Conservation (phyloP, 2,113 vertebrate genomes). For the Gopherus flavomarginatus region DNA sequence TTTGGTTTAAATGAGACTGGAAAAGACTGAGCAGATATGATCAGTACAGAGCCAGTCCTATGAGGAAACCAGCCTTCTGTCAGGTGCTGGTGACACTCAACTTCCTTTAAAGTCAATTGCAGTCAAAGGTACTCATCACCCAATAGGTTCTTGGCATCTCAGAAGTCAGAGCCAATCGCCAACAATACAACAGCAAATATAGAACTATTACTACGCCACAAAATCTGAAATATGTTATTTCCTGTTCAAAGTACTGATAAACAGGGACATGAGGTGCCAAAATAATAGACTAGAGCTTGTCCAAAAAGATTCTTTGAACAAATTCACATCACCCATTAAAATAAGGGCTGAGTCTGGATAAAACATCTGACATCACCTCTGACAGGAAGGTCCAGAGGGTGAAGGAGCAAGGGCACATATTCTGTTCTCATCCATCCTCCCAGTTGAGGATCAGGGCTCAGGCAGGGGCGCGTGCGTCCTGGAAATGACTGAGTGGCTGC, state of each 20-base stretch:
- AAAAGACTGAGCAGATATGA: not conserved
- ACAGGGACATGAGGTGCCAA: not conserved
- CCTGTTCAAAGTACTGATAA: not conserved
- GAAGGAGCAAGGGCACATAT: not conserved
- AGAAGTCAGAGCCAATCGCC: not conserved
- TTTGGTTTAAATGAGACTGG: not conserved
- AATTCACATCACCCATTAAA: not conserved
- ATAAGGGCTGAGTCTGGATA: not conserved
- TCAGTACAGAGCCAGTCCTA: not conserved
- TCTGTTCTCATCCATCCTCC: not conserved
- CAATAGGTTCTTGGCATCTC: not conserved
- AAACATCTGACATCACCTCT: not conserved
- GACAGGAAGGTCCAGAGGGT: not conserved
- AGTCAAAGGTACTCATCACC: not conserved
- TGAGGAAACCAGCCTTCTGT: not conserved
- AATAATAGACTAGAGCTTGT: not conserved
- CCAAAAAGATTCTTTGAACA: not conserved
- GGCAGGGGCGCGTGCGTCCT: not conserved
- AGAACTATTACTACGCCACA: not conserved
- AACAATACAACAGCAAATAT: not conserved
- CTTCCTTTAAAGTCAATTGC: not conserved
- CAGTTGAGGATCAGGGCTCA: not conserved
- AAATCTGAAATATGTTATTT: not conserved
- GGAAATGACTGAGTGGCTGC: not conserved
- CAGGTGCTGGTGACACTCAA: not conserved